phyloP scores from a whole-genome alignment of 2,888 invertebrate species.

The Lamellibrachia columna region DNA sequence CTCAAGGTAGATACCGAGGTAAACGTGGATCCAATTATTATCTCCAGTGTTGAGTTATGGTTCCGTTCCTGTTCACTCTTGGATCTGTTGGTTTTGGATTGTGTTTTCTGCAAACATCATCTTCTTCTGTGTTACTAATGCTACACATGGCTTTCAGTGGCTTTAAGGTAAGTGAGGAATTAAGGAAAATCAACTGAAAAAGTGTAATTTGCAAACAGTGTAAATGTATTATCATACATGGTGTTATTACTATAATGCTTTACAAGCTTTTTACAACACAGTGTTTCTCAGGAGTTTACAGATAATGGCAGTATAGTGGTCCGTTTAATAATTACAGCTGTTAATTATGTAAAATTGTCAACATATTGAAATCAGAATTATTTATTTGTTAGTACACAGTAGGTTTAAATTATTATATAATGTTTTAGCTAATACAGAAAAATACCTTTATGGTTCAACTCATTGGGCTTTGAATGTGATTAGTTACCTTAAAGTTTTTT shows the following conservation, averaged over 20 bases:
- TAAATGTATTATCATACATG: not conserved
- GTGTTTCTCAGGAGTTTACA: not conserved
- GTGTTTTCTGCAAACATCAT: conserved; percentile 4
- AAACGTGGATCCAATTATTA: not conserved
- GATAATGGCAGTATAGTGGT: not conserved
- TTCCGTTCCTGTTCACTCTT: conserved; percentile 8
- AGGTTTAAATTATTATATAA: not conserved
- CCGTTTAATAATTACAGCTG: not conserved
- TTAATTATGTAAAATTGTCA: not conserved
- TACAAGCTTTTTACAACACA: not conserved
- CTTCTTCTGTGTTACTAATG: not conserved
- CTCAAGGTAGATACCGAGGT: conserved; percentile 28
- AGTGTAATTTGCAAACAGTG: not conserved
- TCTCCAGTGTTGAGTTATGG: conserved; percentile 6
- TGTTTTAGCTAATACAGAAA: not conserved
- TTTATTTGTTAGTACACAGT: not conserved
- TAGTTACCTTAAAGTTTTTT: not conserved
- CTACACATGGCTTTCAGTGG: conserved; percentile 9
- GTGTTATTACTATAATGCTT: not conserved
- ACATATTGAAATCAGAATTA: not conserved
- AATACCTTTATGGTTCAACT: not conserved
- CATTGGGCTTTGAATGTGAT: no score
- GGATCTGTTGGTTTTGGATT: conserved; percentile 9
- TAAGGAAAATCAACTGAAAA: not conserved
- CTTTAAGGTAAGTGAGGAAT: not conserved